Percentiles rank a stretch among this genome's conserved stretches.
These are phyloP conservation scores for Lithosia quadra DNA, from an alignment of 2,888 invertebrate genomes.

Conservation along the genomic window DNA sequence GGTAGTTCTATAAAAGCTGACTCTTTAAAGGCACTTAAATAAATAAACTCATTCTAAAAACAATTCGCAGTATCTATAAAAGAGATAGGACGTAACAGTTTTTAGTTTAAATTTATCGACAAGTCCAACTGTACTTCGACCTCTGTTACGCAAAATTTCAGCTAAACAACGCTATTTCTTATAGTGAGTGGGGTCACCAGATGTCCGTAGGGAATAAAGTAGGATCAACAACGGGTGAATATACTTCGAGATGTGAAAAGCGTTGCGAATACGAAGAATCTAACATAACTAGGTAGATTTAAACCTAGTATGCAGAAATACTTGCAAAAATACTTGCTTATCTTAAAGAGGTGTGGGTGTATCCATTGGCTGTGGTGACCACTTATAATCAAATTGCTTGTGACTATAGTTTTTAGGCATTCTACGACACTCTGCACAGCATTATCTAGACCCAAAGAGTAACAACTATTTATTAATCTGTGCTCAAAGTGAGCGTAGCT, in stretches of 20 bases:
- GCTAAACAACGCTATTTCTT: neutral
- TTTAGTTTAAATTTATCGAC: conserved; percentile 4
- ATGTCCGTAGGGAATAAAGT: neutral
- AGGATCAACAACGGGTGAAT: neutral
- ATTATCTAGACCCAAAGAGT: too few relatives aligned
- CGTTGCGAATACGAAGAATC: neutral
- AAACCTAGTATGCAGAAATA: too few relatives aligned
- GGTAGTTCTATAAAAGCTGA: too few relatives aligned
- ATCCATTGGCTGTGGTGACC: too few relatives aligned
- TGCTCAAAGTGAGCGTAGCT: too few relatives aligned
- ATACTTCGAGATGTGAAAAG: neutral
- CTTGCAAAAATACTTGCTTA: too few relatives aligned
- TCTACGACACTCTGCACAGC: too few relatives aligned
- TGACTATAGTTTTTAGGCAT: neutral
- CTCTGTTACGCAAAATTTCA: neutral
- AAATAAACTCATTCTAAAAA: conserved; percentile 3
- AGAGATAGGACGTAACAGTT: neutral
- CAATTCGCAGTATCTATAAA: neutral
- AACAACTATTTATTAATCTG: too few relatives aligned
- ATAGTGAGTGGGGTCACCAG: neutral
- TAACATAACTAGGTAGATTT: too few relatives aligned
- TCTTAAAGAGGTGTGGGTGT: too few relatives aligned
- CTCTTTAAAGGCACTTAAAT: conserved; percentile 1
- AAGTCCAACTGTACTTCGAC: neutral
- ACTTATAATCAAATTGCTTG: neutral